These are phyloP conservation scores for Acropternis orthonyx DNA, from an alignment of 2,797 vertebrate species.

Conservation along the genomic window DNA sequence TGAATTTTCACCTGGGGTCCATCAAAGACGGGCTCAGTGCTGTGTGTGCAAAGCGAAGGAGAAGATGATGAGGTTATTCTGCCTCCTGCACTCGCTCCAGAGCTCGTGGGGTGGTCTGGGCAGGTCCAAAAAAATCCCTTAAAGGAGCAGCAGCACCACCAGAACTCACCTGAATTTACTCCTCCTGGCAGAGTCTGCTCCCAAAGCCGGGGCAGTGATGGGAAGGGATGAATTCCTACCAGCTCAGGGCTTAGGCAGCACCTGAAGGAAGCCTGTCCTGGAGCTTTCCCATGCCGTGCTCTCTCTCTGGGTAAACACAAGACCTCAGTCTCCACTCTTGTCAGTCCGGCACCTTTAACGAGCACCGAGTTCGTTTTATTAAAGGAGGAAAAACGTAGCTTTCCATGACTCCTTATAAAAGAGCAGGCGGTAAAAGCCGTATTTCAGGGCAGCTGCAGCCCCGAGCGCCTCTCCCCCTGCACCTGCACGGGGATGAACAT, in stretches of 20 bases:
- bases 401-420: background rate
- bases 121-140: background rate
- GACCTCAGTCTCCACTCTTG: background rate
- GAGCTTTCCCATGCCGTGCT: slow-evolving; percentile 5
- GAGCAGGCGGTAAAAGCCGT: slow-evolving; percentile 21
- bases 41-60: background rate
- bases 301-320: slow-evolving; percentile 22
- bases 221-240: background rate
- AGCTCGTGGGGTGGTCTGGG: slow-evolving; percentile 49
- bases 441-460: slow-evolving; percentile 38
- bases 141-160: background rate
- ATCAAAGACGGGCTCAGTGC: slow-evolving; percentile 49
- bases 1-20: slow-evolving; percentile 39
- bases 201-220: background rate
- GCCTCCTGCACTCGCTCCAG: background rate
- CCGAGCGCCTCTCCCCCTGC: slow-evolving; percentile 26
- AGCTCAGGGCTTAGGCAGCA: slow-evolving; percentile 3
- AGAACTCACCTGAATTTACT: background rate
- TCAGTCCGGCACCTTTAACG: slow-evolving; percentile 16
- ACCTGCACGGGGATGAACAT: slow-evolving; percentile 46
- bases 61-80: slow-evolving; percentile 39
- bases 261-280: background rate
- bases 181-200: background rate
- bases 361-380: background rate
- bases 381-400: background rate